Evolutionary conservation across 2,888 invertebrate genomes (phyloP).

Genomic region (Drosophila melanosoma): DNA sequence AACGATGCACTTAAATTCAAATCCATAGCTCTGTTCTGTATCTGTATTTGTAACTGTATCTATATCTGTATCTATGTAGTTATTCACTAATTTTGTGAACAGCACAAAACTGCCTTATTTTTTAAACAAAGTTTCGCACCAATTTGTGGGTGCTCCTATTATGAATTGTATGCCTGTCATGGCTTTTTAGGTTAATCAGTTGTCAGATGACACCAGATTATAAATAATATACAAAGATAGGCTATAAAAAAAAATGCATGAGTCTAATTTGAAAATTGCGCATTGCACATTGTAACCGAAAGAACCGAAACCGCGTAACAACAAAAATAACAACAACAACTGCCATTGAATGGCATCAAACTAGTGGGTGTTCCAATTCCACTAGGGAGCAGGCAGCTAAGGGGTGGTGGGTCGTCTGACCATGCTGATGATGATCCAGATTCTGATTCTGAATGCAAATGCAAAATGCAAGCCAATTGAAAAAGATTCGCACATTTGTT

Average conservation of each 20-base stretch:
- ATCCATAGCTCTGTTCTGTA: conserved; percentile 3
- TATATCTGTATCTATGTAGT: not conserved
- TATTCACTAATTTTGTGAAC: not conserved
- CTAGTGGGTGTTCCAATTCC: conserved; percentile 32
- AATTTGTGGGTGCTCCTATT: conserved; percentile 9
- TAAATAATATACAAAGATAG: conserved; percentile 59
- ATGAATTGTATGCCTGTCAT: conserved; percentile 37
- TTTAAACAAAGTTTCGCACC: conserved; percentile 42
- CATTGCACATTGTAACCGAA: conserved; percentile 55
- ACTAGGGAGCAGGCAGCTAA: not conserved
- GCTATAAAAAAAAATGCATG: conserved; percentile 63
- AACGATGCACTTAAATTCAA: not conserved
- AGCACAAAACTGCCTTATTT: conserved; percentile 28
- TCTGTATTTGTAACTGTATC: not conserved
- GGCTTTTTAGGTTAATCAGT: conserved; percentile 68
- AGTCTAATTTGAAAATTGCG: conserved; percentile 83
- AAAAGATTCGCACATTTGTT: conserved; percentile 63
- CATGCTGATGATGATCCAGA: conserved; percentile 58
- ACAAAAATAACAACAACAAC: conserved; percentile 21
- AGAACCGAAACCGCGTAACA: conserved; percentile 52
- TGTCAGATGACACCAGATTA: conserved; percentile 41
- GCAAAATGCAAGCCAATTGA: conserved; percentile 72
- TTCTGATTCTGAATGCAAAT: conserved; percentile 66
- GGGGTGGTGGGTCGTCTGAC: not conserved
- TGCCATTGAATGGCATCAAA: conserved; percentile 56